Percentiles rank a stretch among this genome's conserved stretches.
Evolutionary conservation across 2,888 invertebrate genomes (phyloP).

Genomic region (Didymodactylos carnosus): DNA sequence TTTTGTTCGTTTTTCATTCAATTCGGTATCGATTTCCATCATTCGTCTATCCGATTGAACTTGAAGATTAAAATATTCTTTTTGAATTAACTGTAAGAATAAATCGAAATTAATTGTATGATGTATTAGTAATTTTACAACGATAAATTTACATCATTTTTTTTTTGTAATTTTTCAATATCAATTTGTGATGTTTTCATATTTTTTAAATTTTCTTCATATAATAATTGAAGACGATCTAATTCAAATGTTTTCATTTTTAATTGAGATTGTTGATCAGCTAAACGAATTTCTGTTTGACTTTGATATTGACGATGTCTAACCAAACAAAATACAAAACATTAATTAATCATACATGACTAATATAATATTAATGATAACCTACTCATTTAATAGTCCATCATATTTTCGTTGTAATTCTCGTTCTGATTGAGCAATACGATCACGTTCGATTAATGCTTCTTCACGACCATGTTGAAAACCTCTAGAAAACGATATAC

Average conservation of each 20-base stretch:
- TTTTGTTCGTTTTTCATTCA: conserved; percentile 24
- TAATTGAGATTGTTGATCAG: conserved; percentile 29
- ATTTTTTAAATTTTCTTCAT: conserved; percentile 29
- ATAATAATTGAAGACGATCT: conserved; percentile 28
- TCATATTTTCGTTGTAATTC: conserved; percentile 28
- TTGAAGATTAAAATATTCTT: conserved; percentile 31
- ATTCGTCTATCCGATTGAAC: conserved; percentile 24
- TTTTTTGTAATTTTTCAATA: conserved; percentile 31
- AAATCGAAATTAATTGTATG: background rate
- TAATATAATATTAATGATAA: background rate
- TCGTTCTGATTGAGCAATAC: conserved; percentile 22
- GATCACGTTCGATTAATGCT: conserved; percentile 25
- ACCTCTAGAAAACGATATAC: background rate
- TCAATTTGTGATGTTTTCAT: conserved; percentile 28
- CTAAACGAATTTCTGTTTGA: conserved; percentile 22
- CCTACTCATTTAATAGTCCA: conserved; percentile 27
- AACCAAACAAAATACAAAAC: conserved; percentile 7
- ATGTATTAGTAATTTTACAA: background rate
- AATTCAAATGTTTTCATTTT: conserved; percentile 32
- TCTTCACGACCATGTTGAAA: background rate
- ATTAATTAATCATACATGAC: background rate
- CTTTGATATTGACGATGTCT: conserved; percentile 27
- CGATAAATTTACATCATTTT: conserved; percentile 25
- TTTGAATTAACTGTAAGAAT: conserved; percentile 25
- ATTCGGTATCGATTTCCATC: conserved; percentile 25